A percentile compares a stretch with the other conserved stretches of the same genome.
Conservation (phyloP, 2,888 invertebrate species). For the Ectropis crepuscularia region DNA sequence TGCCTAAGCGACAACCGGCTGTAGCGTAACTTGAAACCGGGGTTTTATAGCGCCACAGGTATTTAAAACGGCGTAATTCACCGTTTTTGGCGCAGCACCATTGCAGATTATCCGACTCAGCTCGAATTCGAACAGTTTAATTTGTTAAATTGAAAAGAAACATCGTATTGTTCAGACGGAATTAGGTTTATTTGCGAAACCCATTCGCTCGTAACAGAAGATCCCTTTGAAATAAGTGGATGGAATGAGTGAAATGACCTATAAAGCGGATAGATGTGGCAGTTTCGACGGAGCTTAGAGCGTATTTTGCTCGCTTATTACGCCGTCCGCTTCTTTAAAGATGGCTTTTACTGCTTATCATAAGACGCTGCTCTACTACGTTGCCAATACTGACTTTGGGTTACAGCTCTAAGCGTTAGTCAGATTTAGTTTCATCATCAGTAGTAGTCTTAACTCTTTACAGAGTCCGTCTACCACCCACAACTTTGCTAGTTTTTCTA, state of each 20-base stretch:
- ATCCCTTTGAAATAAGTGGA: constrained; percentile 80
- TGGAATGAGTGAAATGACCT: constrained; percentile 79
- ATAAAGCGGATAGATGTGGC: constrained; percentile 77
- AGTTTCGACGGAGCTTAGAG: constrained; percentile 63
- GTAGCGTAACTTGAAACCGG: too few relatives aligned
- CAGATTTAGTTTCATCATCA: too few relatives aligned
- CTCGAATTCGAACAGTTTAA: constrained; percentile 62
- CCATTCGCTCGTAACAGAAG: constrained; percentile 75
- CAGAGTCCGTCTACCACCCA: too few relatives aligned
- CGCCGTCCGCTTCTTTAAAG: constrained; percentile 39
- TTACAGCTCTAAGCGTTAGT: too few relatives aligned
- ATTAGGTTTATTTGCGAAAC: constrained; percentile 80
- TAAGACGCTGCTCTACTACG: constrained; percentile 23
- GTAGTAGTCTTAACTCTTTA: too few relatives aligned
- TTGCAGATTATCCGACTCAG: constrained; percentile 49
- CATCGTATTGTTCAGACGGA: constrained; percentile 74
- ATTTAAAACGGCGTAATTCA: constrained; percentile 22
- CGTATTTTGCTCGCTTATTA: constrained; percentile 57
- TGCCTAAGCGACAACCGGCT: too few relatives aligned
- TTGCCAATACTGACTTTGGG: constrained; percentile 1
- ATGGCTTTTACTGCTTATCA: constrained; percentile 32
- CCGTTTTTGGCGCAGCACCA: constrained; percentile 40
- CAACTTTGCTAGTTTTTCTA: too few relatives aligned
- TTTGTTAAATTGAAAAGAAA: constrained; percentile 83
- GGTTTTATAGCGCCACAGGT: too few relatives aligned